phyloP scores from a whole-genome alignment of 1,140 invertebrate species.

The Zaprionus africanus region DNA sequence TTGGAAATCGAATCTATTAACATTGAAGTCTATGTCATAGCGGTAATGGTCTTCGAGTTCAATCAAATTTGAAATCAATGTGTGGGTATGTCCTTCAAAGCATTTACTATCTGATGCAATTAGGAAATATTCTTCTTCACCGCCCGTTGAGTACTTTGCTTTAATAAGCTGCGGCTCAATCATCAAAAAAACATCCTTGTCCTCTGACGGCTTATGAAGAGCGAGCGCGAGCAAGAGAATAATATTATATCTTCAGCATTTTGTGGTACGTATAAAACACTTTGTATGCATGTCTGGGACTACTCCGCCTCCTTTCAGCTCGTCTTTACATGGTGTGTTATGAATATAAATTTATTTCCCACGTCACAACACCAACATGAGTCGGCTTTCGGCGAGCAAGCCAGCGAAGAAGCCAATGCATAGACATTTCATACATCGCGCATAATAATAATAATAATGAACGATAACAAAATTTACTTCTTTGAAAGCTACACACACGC shows the following conservation, averaged over 20 bases:
- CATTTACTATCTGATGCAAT: conserved; percentile 56
- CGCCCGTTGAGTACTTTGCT: conserved; percentile 36
- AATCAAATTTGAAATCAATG: conserved; percentile 77
- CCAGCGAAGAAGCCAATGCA: conserved; percentile 23
- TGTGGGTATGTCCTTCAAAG: conserved; percentile 34
- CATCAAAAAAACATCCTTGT: conserved; percentile 74
- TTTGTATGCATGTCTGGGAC: conserved; percentile 72
- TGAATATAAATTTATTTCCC: conserved; percentile 83
- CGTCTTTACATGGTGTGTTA: conserved; percentile 58
- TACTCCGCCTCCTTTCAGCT: conserved; percentile 10
- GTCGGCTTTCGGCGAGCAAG: neutral
- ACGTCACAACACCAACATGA: conserved; percentile 71
- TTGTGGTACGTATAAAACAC: conserved; percentile 74
- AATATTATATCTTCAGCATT: conserved; percentile 55
- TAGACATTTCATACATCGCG: conserved; percentile 80
- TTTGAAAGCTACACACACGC: conserved; percentile 60
- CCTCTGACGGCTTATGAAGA: conserved; percentile 62
- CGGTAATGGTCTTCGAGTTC: neutral
- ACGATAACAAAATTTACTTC: conserved; percentile 82
- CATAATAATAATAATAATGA: conserved; percentile 83
- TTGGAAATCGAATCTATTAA: too few species aligned
- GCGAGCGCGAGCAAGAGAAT: conserved; percentile 32
- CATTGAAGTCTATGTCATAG: too few species aligned
- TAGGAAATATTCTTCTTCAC: conserved; percentile 54
- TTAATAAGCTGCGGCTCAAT: conserved; percentile 63